phyloP scores from a whole-genome alignment of 2,113 vertebrate species.

The Diadophis punctatus region DNA sequence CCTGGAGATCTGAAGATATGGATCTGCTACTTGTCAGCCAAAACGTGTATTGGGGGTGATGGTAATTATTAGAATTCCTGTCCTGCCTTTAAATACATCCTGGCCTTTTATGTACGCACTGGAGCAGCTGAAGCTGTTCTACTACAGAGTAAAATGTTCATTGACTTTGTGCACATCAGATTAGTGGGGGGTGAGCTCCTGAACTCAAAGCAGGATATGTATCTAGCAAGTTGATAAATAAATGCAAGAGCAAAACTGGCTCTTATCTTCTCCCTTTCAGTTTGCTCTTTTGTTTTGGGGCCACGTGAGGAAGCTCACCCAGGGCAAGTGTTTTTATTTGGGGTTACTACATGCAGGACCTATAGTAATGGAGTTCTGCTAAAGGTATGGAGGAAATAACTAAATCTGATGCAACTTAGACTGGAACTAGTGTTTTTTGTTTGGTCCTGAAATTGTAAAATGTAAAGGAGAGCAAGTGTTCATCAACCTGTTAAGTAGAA shows the following conservation, averaged over 20 bases:
- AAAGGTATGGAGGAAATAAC: neutral
- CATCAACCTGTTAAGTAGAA: conserved; percentile 18
- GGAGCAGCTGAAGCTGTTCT: neutral
- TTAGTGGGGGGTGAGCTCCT: neutral
- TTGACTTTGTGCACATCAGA: neutral
- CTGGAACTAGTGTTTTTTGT: neutral
- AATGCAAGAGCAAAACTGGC: neutral
- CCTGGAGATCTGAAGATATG: neutral
- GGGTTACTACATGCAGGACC: neutral
- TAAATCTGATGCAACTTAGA: neutral
- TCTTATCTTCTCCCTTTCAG: neutral
- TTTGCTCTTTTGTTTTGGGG: neutral
- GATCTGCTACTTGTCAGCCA: neutral
- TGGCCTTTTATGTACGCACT: neutral
- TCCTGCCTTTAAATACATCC: neutral
- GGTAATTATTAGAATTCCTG: neutral
- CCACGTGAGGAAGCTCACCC: neutral
- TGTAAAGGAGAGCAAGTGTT: conserved; percentile 14
- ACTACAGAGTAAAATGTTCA: neutral
- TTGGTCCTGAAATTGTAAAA: no score
- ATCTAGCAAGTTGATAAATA: neutral
- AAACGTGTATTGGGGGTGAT: neutral
- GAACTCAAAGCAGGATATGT: neutral
- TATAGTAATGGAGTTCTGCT: neutral
- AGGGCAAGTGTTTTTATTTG: neutral